Evolutionary conservation across 1,140 invertebrate genomes (phyloP).

Genomic region (Lepidurus arcticus): DNA sequence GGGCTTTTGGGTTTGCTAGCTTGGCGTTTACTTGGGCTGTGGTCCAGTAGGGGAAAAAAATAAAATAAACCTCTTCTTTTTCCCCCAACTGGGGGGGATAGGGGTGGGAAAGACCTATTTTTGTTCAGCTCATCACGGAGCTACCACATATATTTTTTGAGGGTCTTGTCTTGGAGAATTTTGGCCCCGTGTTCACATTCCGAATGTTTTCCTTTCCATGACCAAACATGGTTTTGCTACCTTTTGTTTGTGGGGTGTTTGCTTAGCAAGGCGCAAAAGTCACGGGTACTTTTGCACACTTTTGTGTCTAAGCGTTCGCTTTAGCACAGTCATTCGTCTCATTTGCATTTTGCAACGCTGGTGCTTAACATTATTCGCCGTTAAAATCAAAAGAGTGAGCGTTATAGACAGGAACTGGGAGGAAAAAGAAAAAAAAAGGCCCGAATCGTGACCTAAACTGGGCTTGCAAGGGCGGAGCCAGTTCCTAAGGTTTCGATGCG

Average conservation of each 20-base stretch:
- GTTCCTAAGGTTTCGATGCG: neutral
- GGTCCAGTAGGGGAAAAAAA: neutral
- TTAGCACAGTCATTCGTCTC: neutral
- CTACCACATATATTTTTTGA: constrained; percentile 1
- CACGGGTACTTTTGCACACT: neutral
- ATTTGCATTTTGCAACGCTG: constrained; percentile 6
- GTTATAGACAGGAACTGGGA: neutral
- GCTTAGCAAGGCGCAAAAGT: neutral
- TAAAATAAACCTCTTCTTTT: neutral
- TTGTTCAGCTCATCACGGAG: constrained; percentile 9
- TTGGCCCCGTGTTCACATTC: neutral
- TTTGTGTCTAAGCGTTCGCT: neutral
- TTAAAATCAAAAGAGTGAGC: neutral
- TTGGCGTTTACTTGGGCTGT: neutral
- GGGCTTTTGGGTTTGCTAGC: neutral
- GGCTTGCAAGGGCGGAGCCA: neutral
- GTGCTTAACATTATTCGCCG: neutral
- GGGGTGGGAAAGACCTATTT: neutral
- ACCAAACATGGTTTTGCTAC: constrained; percentile 3
- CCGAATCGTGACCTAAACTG: neutral
- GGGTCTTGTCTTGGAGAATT: neutral
- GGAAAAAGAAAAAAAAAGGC: neutral
- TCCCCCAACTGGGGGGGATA: neutral
- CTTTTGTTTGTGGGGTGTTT: neutral
- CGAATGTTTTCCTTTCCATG: neutral